Percentiles rank a stretch among this genome's conserved stretches.
phyloP scores from a whole-genome alignment of 2,797 vertebrate genomes.

The Onychomys leucogaster region DNA sequence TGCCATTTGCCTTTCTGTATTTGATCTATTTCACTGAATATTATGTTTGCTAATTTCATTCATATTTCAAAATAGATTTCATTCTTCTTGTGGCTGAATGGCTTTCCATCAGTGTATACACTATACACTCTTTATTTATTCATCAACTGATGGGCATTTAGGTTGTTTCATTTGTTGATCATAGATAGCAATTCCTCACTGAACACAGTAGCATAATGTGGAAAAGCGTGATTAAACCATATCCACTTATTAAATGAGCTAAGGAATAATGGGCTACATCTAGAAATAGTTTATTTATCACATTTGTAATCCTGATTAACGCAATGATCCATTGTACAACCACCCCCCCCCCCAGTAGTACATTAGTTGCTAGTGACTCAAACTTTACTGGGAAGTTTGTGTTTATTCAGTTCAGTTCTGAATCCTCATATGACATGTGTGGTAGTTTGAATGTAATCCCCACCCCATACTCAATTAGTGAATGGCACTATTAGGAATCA shows the following conservation, averaged over 20 bases:
- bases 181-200: too few species aligned
- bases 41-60: not conserved
- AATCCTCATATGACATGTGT: not conserved
- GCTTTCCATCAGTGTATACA: not conserved
- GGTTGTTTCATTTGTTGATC: not conserved
- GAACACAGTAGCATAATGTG: not conserved
- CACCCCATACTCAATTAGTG: not conserved
- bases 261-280: not conserved
- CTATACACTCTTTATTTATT: not conserved
- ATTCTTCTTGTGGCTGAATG: not conserved
- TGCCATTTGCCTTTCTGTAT: not conserved
- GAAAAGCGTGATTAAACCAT: not conserved
- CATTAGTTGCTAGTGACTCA: not conserved
- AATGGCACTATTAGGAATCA: not conserved
- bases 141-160: not conserved
- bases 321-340: not conserved
- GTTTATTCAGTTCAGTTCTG: not conserved
- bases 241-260: not conserved
- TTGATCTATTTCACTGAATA: not conserved
- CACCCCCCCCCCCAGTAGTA: accelerated
- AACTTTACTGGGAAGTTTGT: not conserved
- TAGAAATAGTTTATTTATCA: not conserved
- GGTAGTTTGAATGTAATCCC: too few species aligned
- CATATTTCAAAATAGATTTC: not conserved
- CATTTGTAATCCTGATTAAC: not conserved